Percentiles rank a stretch among this genome's conserved stretches.
These are phyloP conservation scores for Aromia moschata DNA, from an alignment of 2,888 invertebrate species.

Conservation along the genomic window DNA sequence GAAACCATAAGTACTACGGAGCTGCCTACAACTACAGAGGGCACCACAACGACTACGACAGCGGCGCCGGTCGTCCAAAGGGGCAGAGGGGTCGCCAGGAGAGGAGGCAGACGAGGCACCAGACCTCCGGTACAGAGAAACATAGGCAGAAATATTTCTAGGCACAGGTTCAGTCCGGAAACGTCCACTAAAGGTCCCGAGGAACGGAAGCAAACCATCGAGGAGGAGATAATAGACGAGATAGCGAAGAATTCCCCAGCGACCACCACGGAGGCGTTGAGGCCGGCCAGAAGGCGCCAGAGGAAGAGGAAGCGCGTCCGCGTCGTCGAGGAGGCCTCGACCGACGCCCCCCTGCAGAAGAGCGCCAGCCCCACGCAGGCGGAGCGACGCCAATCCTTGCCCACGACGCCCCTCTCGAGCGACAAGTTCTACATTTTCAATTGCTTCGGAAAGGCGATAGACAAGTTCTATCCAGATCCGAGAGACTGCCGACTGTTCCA, in stretches of 20 bases:
- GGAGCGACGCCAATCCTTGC: conserved; percentile 44
- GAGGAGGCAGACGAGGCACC: conserved; percentile 21
- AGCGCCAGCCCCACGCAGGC: conserved; percentile 60
- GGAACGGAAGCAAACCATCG: conserved; percentile 28
- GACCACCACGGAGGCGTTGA: conserved; percentile 17
- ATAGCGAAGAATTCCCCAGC: conserved; percentile 12
- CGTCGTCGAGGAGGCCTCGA: conserved; percentile 33
- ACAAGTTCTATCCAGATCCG: conserved; percentile 68
- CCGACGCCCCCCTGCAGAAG: conserved; percentile 56
- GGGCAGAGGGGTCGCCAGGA: conserved; percentile 4
- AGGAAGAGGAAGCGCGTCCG: background rate
- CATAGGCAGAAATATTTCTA: conserved; percentile 31
- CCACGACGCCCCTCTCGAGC: conserved; percentile 57
- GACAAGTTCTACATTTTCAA: conserved; percentile 62
- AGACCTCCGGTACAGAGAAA: conserved; percentile 1
- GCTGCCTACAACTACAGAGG: conserved; percentile 7
- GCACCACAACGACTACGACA: background rate
- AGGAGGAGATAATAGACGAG: conserved; percentile 33
- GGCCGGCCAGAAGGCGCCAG: background rate
- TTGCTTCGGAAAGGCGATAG: conserved; percentile 66
- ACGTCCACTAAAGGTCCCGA: conserved; percentile 29
- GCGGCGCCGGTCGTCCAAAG: background rate
- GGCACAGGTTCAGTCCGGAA: conserved; percentile 51
- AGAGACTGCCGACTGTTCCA: conserved; percentile 70
- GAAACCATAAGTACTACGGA: conserved; percentile 5